Percentiles rank a stretch among this genome's conserved stretches.
These are phyloP conservation scores for Drosophila eohydei DNA, from an alignment of 2,888 invertebrate genomes.

Conservation along the genomic window DNA sequence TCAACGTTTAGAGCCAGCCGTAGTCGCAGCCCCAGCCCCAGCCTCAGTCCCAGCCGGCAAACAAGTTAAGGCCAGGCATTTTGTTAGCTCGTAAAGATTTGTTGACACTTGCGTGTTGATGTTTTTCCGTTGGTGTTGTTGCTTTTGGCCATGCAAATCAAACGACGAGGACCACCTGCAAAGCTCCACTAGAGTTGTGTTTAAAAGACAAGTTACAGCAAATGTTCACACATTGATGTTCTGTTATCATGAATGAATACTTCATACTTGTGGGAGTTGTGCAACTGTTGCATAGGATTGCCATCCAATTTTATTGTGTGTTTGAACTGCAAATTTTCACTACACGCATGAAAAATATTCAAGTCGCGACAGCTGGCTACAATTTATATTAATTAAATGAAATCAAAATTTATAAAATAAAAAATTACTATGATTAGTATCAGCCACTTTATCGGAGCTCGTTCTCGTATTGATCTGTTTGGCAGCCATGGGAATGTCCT, in stretches of 20 bases:
- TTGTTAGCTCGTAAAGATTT: conserved; percentile 74
- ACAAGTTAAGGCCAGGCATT: conserved; percentile 52
- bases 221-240: conserved; percentile 20
- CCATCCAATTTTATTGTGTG: neutral
- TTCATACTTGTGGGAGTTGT: neutral
- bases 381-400: too few species aligned
- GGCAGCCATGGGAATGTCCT: too few species aligned
- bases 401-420: too few species aligned
- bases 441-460: too few species aligned
- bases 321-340: neutral
- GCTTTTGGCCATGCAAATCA: conserved; percentile 59
- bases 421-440: too few species aligned
- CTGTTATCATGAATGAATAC: neutral
- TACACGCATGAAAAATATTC: too few species aligned
- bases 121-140: conserved; percentile 28
- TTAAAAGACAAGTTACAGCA: conserved; percentile 12
- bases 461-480: too few species aligned
- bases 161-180: conserved; percentile 60
- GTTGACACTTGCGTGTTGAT: conserved; percentile 65
- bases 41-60: conserved; percentile 19
- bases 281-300: neutral
- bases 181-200: conserved; percentile 16
- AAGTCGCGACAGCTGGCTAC: too few species aligned
- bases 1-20: conserved; percentile 68
- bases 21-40: conserved; percentile 35